Evolutionary conservation across 2,797 vertebrate genomes (phyloP).

Genomic region (Urophycis tenuis): DNA sequence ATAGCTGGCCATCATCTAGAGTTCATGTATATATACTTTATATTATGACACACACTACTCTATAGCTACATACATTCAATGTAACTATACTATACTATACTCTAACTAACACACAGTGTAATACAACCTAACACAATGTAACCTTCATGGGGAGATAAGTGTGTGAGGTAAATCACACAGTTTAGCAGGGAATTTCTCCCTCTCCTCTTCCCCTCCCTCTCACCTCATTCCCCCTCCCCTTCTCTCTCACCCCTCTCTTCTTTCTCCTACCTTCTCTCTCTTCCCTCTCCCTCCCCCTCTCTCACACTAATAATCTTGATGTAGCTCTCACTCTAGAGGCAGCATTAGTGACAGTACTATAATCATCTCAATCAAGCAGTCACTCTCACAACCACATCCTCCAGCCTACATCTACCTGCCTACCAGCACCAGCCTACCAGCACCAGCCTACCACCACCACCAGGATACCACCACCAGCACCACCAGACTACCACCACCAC

Average conservation of each 20-base stretch:
- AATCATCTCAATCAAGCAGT: constrained; percentile 74
- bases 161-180: constrained; percentile 66
- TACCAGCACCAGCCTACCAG: not conserved
- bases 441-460: too few species aligned
- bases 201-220: not conserved
- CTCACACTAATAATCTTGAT: not conserved
- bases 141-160: constrained; percentile 53
- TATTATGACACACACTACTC: too few species aligned
- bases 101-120: too few species aligned
- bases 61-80: too few species aligned
- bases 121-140: not conserved
- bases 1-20: too few species aligned
- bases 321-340: constrained; percentile 44
- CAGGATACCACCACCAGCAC: too few species aligned
- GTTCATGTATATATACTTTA: too few species aligned
- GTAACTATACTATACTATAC: too few species aligned
- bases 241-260: not conserved
- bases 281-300: not conserved
- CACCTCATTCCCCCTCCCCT: not conserved
- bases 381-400: too few species aligned
- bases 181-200: constrained; percentile 63
- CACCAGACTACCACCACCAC: too few species aligned
- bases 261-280: constrained; percentile 40
- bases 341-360: constrained; percentile 61
- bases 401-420: not conserved